Percentiles rank a stretch among this genome's conserved stretches.
Conservation (phyloP, 1,140 invertebrate species). For the Tachypleus tridentatus region DNA sequence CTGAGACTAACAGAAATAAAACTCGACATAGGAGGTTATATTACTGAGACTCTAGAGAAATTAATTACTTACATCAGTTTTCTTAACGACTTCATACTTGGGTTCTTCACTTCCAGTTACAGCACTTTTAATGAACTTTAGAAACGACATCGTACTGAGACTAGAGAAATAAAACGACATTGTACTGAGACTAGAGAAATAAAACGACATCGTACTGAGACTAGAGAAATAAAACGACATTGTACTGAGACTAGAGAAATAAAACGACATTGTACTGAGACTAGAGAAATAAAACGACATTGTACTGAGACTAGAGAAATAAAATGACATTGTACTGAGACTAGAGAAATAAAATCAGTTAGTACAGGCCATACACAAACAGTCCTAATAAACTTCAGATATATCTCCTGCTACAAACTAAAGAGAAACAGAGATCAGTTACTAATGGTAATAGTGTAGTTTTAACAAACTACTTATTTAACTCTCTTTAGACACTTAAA, state of each 20-base stretch:
- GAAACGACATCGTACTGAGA: conserved; percentile 10
- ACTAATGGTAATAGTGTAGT: too few relatives aligned
- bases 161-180: conserved; percentile 4
- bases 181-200: background rate
- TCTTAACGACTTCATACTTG: conserved; percentile 14
- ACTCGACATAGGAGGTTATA: too few relatives aligned
- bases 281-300: conserved; percentile 16
- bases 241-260: background rate
- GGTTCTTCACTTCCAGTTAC: conserved; percentile 17
- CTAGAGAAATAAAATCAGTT: too few relatives aligned
- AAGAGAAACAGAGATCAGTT: too few relatives aligned
- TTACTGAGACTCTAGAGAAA: too few relatives aligned
- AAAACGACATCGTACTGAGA: conserved; percentile 11
- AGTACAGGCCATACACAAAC: too few relatives aligned
- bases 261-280: conserved; percentile 11
- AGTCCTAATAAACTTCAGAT: too few relatives aligned
- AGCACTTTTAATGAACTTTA: conserved; percentile 17
- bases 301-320: background rate
- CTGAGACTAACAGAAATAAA: too few relatives aligned
- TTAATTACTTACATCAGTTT: conserved; percentile 18
- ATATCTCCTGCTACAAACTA: too few relatives aligned
- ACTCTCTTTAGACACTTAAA: too few relatives aligned
- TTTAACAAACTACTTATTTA: too few relatives aligned
- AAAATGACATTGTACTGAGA: conserved; percentile 11
- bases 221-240: conserved; percentile 16